Evolutionary conservation across 2,888 invertebrate species (phyloP).

Genomic region (Fragum fragum): DNA sequence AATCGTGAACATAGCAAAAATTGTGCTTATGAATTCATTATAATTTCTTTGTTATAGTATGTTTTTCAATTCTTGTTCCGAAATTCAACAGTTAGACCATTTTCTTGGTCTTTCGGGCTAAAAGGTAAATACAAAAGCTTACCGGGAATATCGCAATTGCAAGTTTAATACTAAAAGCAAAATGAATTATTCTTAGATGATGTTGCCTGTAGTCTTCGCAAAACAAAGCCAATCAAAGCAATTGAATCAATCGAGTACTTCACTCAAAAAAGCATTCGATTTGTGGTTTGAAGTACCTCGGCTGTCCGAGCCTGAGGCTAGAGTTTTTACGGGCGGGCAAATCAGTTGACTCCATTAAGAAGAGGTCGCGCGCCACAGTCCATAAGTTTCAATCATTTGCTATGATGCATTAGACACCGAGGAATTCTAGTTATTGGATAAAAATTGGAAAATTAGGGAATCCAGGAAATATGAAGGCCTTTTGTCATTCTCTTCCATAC

Average conservation of each 20-base stretch:
- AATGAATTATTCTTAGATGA: background rate
- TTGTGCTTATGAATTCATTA: no score
- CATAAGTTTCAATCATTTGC: slow-evolving; percentile 6
- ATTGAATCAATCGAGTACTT: background rate
- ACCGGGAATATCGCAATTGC: no score
- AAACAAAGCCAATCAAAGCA: slow-evolving; percentile 23
- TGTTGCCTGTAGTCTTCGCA: background rate
- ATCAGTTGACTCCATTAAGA: slow-evolving; percentile 20
- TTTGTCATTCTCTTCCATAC: no score
- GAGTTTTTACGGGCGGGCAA: slow-evolving; percentile 20
- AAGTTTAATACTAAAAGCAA: no score
- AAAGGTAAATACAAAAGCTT: no score
- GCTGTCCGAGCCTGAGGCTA: background rate
- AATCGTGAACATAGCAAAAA: no score
- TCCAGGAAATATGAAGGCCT: no score
- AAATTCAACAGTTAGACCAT: no score
- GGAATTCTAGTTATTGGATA: slow-evolving; percentile 11
- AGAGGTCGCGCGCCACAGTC: slow-evolving; percentile 21
- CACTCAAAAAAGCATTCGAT: background rate
- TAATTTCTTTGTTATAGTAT: no score
- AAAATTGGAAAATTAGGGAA: slow-evolving; percentile 14
- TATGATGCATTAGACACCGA: slow-evolving; percentile 16
- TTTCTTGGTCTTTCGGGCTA: no score
- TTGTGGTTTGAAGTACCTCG: slow-evolving; percentile 13
- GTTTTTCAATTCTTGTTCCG: no score